phyloP scores from a whole-genome alignment of 2,797 vertebrate species.

The Alosa sapidissima region DNA sequence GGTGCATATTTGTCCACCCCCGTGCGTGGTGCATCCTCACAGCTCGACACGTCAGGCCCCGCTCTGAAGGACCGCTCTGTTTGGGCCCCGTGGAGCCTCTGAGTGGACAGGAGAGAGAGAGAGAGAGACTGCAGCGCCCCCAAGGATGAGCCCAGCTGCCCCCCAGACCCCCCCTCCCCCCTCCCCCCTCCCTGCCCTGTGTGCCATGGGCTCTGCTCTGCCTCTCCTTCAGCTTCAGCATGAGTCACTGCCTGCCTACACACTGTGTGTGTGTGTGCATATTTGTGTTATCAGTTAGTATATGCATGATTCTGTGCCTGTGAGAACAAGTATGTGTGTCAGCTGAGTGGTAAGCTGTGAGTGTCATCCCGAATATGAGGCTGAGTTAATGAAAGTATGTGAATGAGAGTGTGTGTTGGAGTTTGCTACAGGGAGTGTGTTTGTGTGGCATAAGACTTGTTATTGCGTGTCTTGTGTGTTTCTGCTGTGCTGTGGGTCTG shows the following conservation, averaged over 20 bases:
- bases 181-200: not conserved
- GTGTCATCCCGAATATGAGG: not conserved
- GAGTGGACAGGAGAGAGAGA: conserved; percentile 16
- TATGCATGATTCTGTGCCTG: not conserved
- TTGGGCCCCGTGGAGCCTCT: not conserved
- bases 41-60: not conserved
- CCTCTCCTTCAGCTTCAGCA: not conserved
- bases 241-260: conserved; percentile 5
- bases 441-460: not conserved
- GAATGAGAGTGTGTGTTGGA: not conserved
- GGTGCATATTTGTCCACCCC: conserved; percentile 16
- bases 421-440: not conserved
- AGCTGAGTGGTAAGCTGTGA: not conserved
- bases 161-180: not conserved
- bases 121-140: not conserved
- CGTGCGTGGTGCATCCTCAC: not conserved
- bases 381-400: not conserved
- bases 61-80: conserved; percentile 10
- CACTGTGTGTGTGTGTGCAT: conserved; percentile 11
- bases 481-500: not conserved
- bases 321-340: conserved; percentile 19
- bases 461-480: conserved; percentile 2
- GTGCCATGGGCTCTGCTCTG: conserved; percentile 25
- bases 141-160: not conserved
- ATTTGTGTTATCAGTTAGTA: conserved; percentile 19